Conservation (phyloP, 2,113 vertebrate genomes). For the Zapornia atra region DNA sequence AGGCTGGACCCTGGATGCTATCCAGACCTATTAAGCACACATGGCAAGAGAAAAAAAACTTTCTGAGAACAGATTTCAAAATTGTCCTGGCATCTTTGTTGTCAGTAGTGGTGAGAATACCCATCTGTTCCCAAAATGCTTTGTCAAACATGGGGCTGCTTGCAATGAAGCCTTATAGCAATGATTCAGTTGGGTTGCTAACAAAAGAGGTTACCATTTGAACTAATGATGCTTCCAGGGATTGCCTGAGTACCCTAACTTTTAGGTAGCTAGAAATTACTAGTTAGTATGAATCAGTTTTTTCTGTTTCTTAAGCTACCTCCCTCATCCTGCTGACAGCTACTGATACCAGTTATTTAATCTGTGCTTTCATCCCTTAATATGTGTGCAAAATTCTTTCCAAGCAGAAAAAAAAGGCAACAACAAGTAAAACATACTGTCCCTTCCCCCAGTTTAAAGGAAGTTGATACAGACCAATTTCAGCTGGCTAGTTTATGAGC, state of each 20-base stretch:
- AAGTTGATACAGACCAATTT: background rate
- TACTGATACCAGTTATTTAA: background rate
- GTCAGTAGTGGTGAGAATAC: background rate
- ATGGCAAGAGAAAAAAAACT: background rate
- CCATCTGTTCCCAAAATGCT: background rate
- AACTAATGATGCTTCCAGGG: background rate
- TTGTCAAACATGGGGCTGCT: background rate
- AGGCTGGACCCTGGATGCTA: background rate
- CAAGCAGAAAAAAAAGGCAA: background rate
- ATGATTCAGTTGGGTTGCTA: accelerated
- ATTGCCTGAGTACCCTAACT: background rate
- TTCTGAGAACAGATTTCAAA: background rate
- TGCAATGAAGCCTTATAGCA: background rate
- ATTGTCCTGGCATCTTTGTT: background rate
- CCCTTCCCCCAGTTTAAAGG: background rate
- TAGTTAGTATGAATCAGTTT: background rate
- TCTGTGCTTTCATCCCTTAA: background rate
- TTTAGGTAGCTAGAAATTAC: background rate
- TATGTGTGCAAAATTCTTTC: background rate
- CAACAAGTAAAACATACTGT: background rate
- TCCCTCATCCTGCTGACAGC: background rate
- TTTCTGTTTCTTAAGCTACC: background rate
- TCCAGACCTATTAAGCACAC: constrained; percentile 1
- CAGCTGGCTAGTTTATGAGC: background rate
- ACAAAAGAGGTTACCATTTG: background rate